phyloP scores from a whole-genome alignment of 1,140 invertebrate species.

The Heterodera carotae region DNA sequence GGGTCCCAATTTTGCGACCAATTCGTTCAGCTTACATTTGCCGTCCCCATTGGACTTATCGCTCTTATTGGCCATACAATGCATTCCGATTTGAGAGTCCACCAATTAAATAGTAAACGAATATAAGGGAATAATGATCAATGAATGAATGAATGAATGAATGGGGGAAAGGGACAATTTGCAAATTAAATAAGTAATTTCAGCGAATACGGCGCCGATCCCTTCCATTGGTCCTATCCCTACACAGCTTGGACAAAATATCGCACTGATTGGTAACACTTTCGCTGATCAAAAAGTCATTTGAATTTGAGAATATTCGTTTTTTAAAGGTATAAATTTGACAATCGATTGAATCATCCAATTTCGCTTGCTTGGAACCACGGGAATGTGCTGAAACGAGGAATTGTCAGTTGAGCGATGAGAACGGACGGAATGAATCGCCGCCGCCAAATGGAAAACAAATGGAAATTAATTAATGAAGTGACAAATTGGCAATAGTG shows the following conservation, averaged over 20 bases:
- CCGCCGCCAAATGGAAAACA: not conserved
- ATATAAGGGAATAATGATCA: not conserved
- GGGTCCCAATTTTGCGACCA: slow-evolving; percentile 5
- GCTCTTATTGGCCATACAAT: slow-evolving; percentile 26
- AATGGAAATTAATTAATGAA: not conserved
- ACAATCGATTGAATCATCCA: slow-evolving; percentile 17
- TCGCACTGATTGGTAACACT: slow-evolving; percentile 18
- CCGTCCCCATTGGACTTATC: slow-evolving; percentile 29
- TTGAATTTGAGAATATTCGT: not conserved
- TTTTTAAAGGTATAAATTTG: slow-evolving; percentile 14
- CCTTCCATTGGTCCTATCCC: slow-evolving; percentile 30
- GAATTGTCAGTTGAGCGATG: not conserved
- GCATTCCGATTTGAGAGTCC: slow-evolving; percentile 12
- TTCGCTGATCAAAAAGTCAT: not conserved
- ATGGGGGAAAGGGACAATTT: too few species aligned
- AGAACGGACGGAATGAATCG: not conserved
- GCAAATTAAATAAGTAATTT: not conserved
- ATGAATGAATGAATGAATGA: too few species aligned
- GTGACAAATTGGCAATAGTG: too few species aligned
- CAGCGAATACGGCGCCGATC: slow-evolving; percentile 23
- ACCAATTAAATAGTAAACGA: slow-evolving; percentile 17
- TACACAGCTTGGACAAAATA: slow-evolving; percentile 29
- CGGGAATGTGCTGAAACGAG: slow-evolving; percentile 15
- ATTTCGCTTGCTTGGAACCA: slow-evolving; percentile 29
- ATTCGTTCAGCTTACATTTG: slow-evolving; percentile 16